These are phyloP conservation scores for Drosophila simulans DNA, from an alignment of 1,140 invertebrate species.

Conservation along the genomic window DNA sequence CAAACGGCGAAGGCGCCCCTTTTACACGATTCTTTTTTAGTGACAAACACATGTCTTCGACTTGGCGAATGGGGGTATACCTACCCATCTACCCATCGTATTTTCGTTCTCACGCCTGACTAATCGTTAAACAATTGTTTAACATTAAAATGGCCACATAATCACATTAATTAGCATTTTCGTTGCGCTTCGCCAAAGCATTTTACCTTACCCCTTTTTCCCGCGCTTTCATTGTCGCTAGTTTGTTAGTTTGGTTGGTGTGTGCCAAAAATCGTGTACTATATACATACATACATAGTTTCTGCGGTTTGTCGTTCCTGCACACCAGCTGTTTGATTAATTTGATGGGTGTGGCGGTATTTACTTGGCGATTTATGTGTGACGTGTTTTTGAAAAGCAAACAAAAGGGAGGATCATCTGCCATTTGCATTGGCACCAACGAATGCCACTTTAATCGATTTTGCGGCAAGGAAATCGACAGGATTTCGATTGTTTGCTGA, in stretches of 20 bases:
- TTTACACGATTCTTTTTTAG: neutral
- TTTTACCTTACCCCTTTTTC: neutral
- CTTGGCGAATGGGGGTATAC: neutral
- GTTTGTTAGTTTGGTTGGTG: constrained; percentile 10
- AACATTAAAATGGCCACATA: constrained; percentile 78
- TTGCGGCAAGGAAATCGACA: neutral
- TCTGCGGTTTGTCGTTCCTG: constrained; percentile 5
- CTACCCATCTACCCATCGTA: neutral
- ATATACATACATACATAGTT: constrained; percentile 1
- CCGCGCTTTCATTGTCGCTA: constrained; percentile 19
- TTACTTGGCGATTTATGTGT: constrained; percentile 27
- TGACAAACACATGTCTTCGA: constrained; percentile 43
- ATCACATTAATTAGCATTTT: constrained; percentile 83
- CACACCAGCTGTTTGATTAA: constrained; percentile 37
- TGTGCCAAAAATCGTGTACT: constrained; percentile 42
- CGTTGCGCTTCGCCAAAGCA: constrained; percentile 53
- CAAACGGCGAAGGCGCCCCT: neutral
- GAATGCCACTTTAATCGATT: constrained; percentile 5
- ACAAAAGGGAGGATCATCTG: constrained; percentile 3
- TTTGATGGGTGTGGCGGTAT: constrained; percentile 47
- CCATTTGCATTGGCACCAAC: neutral
- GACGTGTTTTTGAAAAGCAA: constrained; percentile 12
- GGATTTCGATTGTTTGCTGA: neutral
- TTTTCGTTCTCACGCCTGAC: constrained; percentile 62
- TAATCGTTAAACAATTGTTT: constrained; percentile 82